Percentiles rank a stretch among this genome's conserved stretches.
Evolutionary conservation across 2,113 vertebrate genomes (phyloP).

Genomic region (Gadus macrocephalus): DNA sequence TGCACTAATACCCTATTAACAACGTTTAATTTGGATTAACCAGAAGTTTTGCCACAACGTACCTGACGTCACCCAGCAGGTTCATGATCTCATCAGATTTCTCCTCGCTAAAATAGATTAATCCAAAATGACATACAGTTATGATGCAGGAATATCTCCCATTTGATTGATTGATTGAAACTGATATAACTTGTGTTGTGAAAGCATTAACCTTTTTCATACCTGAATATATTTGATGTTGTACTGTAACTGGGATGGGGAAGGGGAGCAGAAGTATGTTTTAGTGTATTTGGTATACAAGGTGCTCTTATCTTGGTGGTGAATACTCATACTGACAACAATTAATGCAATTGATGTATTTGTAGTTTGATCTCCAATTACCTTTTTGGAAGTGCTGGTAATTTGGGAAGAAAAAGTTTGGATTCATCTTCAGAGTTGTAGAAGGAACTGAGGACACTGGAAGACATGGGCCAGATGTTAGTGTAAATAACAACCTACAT

Average conservation of each 20-base stretch:
- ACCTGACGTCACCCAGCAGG: constrained; percentile 94
- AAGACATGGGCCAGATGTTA: constrained; percentile 36
- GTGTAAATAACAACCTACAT: background rate
- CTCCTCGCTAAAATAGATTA: constrained; percentile 80
- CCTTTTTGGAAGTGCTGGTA: constrained; percentile 94
- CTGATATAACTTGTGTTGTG: background rate
- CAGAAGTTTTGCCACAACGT: constrained; percentile 34
- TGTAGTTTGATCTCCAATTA: constrained; percentile 52
- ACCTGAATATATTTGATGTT: constrained; percentile 97
- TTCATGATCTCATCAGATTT: constrained; percentile 98
- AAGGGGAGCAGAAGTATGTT: constrained; percentile 15
- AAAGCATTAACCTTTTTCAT: constrained; percentile 31
- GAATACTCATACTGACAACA: background rate
- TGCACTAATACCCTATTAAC: too few relatives aligned
- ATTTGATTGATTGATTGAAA: constrained; percentile 4
- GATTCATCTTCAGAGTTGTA: constrained; percentile 91
- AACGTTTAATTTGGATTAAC: too few relatives aligned
- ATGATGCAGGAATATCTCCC: background rate
- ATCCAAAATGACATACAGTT: constrained; percentile 34
- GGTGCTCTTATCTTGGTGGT: too few relatives aligned
- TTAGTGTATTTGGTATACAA: background rate
- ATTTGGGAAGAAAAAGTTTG: constrained; percentile 87
- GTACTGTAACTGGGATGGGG: constrained; percentile 82
- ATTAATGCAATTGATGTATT: background rate
- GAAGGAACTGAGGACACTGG: constrained; percentile 82